phyloP scores from a whole-genome alignment of 2,113 vertebrate species.

The Eretmodus cyanostictus region DNA sequence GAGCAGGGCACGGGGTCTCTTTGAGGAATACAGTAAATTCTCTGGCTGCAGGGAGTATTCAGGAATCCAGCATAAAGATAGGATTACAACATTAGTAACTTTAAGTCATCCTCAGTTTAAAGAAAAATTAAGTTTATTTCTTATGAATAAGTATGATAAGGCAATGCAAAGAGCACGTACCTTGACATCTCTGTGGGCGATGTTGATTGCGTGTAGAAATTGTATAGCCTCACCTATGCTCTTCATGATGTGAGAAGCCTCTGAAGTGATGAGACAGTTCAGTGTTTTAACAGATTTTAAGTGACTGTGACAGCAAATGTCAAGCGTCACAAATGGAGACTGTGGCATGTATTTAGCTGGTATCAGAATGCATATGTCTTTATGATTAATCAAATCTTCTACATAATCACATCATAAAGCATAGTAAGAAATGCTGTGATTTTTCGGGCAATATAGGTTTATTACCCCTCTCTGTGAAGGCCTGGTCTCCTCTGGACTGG shows the following conservation, averaged over 20 bases:
- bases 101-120: neutral
- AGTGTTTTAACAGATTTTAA: neutral
- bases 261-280: slow-evolving; percentile 53
- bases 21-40: slow-evolving; percentile 92
- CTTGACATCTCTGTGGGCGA: slow-evolving; percentile 97
- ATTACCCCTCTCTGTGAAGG: slow-evolving; percentile 94
- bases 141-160: neutral
- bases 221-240: slow-evolving; percentile 94
- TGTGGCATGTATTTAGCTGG: neutral
- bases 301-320: neutral
- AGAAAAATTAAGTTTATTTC: neutral
- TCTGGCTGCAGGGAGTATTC: slow-evolving; percentile 77
- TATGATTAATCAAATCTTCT: neutral
- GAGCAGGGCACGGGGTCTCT: slow-evolving; percentile 82
- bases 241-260: slow-evolving; percentile 98
- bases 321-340: neutral
- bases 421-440: neutral
- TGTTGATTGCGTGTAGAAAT: slow-evolving; percentile 91
- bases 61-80: neutral
- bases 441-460: neutral
- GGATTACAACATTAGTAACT: neutral
- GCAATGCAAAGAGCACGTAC: slow-evolving; percentile 49
- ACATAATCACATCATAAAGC: neutral
- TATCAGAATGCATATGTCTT: neutral
- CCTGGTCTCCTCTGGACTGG: slow-evolving; percentile 96